These are phyloP conservation scores for Drosophila acutilabella DNA, from an alignment of 2,888 invertebrate species.

Conservation along the genomic window DNA sequence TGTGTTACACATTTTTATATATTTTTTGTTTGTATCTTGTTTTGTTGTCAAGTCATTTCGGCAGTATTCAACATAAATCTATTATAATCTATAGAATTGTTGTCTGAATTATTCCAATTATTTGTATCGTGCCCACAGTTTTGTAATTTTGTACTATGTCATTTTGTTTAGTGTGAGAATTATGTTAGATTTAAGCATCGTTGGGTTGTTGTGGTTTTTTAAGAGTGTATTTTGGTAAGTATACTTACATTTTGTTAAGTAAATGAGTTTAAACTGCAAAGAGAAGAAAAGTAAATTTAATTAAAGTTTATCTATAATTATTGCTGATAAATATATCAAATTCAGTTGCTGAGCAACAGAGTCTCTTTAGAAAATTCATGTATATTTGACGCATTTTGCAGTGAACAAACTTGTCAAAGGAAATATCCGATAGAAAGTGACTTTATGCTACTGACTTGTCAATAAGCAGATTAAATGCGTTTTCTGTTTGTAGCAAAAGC, in stretches of 20 bases:
- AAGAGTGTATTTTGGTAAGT: conserved; percentile 58
- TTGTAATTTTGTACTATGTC: conserved; percentile 73
- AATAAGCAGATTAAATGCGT: not conserved
- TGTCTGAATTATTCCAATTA: conserved; percentile 43
- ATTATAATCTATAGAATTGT: conserved; percentile 10
- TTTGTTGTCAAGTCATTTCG: conserved; percentile 16
- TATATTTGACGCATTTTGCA: conserved; percentile 11
- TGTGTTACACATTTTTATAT: conserved; percentile 42
- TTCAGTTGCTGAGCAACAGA: not conserved
- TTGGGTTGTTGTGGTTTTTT: conserved; percentile 59
- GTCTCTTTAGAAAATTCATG: not conserved
- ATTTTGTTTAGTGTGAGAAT: conserved; percentile 48
- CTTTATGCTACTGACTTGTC: not conserved
- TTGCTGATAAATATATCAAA: not conserved
- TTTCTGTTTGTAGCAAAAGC: not conserved
- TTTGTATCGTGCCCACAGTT: conserved; percentile 77
- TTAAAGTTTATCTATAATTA: not conserved
- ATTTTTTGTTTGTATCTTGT: conserved; percentile 1
- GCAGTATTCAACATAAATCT: conserved; percentile 37
- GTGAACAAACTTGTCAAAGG: conserved; percentile 4
- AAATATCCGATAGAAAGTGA: not conserved
- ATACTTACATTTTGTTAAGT: conserved; percentile 41
- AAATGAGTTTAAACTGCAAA: conserved; percentile 12
- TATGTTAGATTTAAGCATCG: conserved; percentile 27
- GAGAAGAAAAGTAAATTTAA: not conserved